These are phyloP conservation scores for Pterocles orientalis DNA, from an alignment of 2,113 vertebrate species.

Conservation along the genomic window DNA sequence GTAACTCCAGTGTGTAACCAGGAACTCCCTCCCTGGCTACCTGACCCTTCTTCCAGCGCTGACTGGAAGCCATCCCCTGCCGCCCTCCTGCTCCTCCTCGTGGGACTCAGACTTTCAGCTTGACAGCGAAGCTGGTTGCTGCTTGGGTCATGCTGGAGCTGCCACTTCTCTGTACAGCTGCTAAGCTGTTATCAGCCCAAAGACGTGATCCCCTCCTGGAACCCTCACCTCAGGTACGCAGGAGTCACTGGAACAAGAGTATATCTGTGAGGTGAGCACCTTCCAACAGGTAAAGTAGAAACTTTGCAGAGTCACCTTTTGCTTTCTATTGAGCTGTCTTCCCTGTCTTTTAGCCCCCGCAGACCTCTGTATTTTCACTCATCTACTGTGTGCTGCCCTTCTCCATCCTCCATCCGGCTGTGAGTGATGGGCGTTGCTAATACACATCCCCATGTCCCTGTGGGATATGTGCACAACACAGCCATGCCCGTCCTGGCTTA, in stretches of 20 bases:
- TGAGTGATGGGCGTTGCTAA: background rate
- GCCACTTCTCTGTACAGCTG: background rate
- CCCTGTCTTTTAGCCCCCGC: background rate
- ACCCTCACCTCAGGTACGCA: background rate
- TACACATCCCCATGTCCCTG: too few species aligned
- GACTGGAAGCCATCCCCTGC: background rate
- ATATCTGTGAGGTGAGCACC: background rate
- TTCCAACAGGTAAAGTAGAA: background rate
- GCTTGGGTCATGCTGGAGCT: background rate
- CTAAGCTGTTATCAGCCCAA: background rate
- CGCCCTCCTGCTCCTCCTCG: background rate
- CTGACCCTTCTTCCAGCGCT: background rate
- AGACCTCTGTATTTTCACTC: background rate
- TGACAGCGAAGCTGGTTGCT: background rate
- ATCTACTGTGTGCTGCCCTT: background rate
- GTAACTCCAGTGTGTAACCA: accelerated
- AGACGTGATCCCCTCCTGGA: background rate
- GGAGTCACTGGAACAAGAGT: accelerated
- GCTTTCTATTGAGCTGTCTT: background rate
- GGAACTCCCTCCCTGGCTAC: background rate
- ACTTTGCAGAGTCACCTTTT: background rate
- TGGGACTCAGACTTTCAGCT: accelerated
- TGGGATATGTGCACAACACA: background rate
- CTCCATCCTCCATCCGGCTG: background rate
- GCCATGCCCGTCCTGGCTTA: background rate